Conservation (phyloP, 2,113 vertebrate genomes). For the Erythrocebus patas region DNA sequence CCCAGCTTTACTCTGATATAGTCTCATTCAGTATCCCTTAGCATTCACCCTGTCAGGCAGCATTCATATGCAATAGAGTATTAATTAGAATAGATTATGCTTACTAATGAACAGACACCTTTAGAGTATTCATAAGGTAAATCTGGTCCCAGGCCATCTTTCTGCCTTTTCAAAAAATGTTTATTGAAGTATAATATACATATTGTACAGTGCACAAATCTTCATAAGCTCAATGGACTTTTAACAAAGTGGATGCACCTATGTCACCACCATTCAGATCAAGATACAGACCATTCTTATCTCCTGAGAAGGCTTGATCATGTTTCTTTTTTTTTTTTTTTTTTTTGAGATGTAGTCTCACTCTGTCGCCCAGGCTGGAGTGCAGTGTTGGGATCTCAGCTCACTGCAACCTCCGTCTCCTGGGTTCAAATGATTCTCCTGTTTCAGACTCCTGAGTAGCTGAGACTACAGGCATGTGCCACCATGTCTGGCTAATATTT, state of each 20-base stretch:
- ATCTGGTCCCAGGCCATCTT: neutral
- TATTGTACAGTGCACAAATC: neutral
- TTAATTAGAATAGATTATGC: neutral
- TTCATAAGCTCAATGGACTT: neutral
- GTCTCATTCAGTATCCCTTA: neutral
- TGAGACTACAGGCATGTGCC: no score
- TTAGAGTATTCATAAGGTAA: neutral
- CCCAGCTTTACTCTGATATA: neutral
- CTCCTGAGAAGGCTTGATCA: neutral
- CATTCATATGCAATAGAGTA: neutral
- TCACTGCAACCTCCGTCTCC: no score
- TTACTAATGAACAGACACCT: neutral
- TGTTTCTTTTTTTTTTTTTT: no score
- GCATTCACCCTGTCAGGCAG: neutral
- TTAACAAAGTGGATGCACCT: neutral
- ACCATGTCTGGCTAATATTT: no score
- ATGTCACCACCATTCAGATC: neutral
- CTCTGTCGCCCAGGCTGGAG: no score
- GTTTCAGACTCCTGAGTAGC: no score
- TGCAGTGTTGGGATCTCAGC: no score
- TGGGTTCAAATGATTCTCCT: no score
- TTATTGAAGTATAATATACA: neutral
- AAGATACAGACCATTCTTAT: neutral
- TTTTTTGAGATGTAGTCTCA: no score
- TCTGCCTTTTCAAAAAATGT: neutral